Evolutionary conservation across 2,888 invertebrate species (phyloP).

Genomic region (Abscondita cerata): DNA sequence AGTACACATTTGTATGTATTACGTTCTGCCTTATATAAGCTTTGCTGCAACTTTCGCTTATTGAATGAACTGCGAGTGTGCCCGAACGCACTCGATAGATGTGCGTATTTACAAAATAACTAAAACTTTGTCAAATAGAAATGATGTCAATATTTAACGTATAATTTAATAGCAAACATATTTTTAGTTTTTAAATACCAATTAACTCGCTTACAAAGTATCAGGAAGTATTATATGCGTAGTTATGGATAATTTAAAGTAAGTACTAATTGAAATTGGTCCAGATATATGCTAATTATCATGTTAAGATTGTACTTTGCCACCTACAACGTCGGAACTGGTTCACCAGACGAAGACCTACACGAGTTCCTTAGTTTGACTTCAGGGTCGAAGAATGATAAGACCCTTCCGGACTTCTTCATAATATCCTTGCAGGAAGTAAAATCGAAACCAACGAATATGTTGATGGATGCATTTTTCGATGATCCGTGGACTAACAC

Average conservation of each 20-base stretch:
- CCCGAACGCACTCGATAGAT: neutral
- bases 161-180: neutral
- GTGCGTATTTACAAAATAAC: conserved; percentile 5
- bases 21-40: too few species aligned
- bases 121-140: neutral
- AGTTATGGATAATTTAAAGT: conserved; percentile 6
- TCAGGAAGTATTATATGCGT: too few species aligned
- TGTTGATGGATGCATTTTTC: conserved; percentile 80
- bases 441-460: conserved; percentile 85
- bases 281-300: neutral
- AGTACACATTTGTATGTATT: too few species aligned
- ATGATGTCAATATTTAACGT: neutral
- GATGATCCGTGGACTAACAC: conserved; percentile 86
- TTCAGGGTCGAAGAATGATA: conserved; percentile 66
- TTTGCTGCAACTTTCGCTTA: too few species aligned
- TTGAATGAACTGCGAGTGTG: neutral
- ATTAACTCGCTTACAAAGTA: too few species aligned
- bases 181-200: neutral
- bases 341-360: conserved; percentile 74
- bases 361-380: conserved; percentile 74
- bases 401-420: conserved; percentile 80
- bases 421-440: conserved; percentile 89
- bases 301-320: conserved; percentile 75
- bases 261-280: neutral
- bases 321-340: conserved; percentile 92